Evolutionary conservation across 2,888 invertebrate species (phyloP), one percentile per base, ranked within the genome.

Genomic region (Noctua pronuba): DNA sequence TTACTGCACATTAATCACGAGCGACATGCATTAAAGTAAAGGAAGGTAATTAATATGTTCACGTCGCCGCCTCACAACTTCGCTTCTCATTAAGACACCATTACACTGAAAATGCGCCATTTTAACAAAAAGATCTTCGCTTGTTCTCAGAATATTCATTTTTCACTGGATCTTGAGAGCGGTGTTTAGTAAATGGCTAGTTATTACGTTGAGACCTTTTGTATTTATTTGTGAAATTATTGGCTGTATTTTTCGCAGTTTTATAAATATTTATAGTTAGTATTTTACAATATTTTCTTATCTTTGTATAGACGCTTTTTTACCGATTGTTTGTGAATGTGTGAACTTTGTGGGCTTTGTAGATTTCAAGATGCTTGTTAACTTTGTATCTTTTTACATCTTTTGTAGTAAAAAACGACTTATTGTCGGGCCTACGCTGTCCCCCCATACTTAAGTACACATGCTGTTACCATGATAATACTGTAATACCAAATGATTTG

Each of bases 41-140:
- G 84, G 88, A 87, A 87, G 93, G 94, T 95, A 95, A 95, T 95
- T 95, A 95, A 95, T 95, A 94, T 94, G 93, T 94, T 94, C 93
- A 75, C 91, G 90, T 90, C 93, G 88, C 90, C 92, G 89, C 88
- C 90, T 91, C 92, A 90, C 92, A 90, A 92, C 89, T 93, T 93
- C 92, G 91, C 86, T 89, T 90, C 94, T 95, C 95, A 94, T 95
- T 95, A 95, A 92, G 93, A 91, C 91, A 91, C 91, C 93, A 93
- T 95, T 93, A 93, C 88, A 88, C 76, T 82, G 78, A 77, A 87
- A 91, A 91, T 89, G 91, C 87, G 89, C 85, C 77, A 90, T 90
- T 91, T 89, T 88, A 90, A 80, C 75, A 73, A 77, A 84, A 87
- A 81, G 78, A 84, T 72, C 77, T 70, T 68, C 46, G 0, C 66